These are phyloP conservation scores for Caretta caretta DNA, from an alignment of 2,113 vertebrate species.

Conservation along the genomic window DNA sequence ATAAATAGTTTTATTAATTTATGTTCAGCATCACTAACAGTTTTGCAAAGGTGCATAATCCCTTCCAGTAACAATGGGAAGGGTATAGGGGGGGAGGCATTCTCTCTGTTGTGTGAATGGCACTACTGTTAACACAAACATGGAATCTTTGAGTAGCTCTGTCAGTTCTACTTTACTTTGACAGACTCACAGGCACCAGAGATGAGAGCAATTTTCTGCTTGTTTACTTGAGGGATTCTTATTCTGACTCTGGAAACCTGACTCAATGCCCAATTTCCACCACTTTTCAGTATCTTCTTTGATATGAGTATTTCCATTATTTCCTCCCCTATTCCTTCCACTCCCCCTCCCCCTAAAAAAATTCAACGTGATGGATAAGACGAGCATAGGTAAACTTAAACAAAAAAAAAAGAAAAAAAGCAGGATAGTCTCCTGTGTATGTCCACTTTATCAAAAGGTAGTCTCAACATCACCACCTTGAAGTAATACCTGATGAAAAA, in stretches of 20 bases:
- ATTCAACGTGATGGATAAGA: background rate
- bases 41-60: background rate
- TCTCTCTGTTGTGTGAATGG: slow-evolving; percentile 15
- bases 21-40: background rate
- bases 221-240: slow-evolving; percentile 59
- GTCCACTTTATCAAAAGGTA: background rate
- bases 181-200: slow-evolving; percentile 35
- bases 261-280: slow-evolving; percentile 45
- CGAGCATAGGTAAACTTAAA: slow-evolving; percentile 58
- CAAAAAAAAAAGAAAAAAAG: slow-evolving; percentile 9
- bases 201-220: slow-evolving; percentile 54
- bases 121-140: slow-evolving; percentile 34
- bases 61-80: background rate
- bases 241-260: slow-evolving; percentile 55
- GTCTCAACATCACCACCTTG: background rate
- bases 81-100: background rate
- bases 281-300: slow-evolving; percentile 63
- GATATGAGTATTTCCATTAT: slow-evolving; percentile 15
- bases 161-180: slow-evolving; percentile 48
- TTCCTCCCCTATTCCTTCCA: background rate
- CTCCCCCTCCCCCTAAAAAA: slow-evolving; percentile 17
- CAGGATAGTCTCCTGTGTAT: background rate
- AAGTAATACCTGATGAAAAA: background rate
- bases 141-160: background rate
- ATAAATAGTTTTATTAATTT: background rate